Base-by-base conservation (phyloP, 1,140 invertebrate species). In the Drosophila pseudoobscura region DNA sequence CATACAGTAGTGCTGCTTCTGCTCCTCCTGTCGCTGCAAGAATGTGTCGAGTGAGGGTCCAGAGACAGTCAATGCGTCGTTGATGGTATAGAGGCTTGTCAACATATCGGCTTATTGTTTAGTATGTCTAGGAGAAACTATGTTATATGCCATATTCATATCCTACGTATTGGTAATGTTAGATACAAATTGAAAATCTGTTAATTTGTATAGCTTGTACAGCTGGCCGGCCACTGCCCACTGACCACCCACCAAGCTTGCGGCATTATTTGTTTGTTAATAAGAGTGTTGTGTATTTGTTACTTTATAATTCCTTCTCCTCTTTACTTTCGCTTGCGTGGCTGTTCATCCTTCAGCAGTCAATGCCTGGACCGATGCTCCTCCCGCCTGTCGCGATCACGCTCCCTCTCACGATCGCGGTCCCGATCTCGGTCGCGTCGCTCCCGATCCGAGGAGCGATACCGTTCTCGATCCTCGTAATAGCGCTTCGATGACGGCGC, bases 391-490 rank as follows among this genome's bases (percentile, higher is more conserved):
- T 95, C 94, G 20, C 94, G 91, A 78, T 95, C 95, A 11, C 94
- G 92, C 75, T 94, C 94, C 15, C 93, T 92, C 79, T 95, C 94
- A 51, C 93, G 93, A 70, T 95, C 94, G 47, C 93, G 92, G 75
- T 95, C 95, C 13, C 94, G 92, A 77, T 94, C 94, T 9, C 93
- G 92, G 73, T 95, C 94, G 45, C 93, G 92, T 75, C 95, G 92
- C 80, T 95, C 95, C 61, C 95, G 91, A 44, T 93, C 93, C 60
- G 94, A 93, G 85, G 96, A 95, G 79, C 95, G 94, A 92, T 96
- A 96, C 69, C 96, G 93, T 91, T 96, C 96, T 0, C 82, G 83
- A 75, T 96, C 96, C 93, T 97, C 96, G 93, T 96, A 97, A 70
- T 95, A 94, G 92, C 94, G 92, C 92, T 93, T 90, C 11, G 90